Evolutionary conservation across 2,797 vertebrate genomes (phyloP).

Genomic region (Rhabdomys pumilio): DNA sequence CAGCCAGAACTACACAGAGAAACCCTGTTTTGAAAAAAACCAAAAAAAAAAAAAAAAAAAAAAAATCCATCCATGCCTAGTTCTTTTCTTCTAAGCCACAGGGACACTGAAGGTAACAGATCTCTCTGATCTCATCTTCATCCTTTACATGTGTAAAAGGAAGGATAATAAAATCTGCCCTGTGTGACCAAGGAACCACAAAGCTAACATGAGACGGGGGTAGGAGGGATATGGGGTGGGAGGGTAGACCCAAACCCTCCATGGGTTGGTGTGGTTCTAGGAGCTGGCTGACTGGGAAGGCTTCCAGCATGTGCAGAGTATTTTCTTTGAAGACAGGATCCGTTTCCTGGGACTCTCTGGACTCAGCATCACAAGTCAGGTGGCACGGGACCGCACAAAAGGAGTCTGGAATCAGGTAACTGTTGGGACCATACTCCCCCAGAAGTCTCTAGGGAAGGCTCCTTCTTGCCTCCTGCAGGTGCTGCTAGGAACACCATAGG

Average conservation of each 20-base stretch:
- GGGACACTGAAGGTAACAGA: neutral
- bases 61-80: neutral
- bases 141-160: neutral
- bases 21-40: too few species aligned
- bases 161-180: neutral
- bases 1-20: too few species aligned
- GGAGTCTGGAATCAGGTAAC: neutral
- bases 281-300: neutral
- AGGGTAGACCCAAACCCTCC: neutral
- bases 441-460: neutral
- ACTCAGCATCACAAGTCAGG: neutral
- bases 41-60: too few species aligned
- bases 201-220: neutral
- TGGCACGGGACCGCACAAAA: neutral
- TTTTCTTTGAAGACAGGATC: neutral
- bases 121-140: conserved; percentile 17
- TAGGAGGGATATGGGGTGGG: neutral
- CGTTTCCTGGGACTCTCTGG: neutral
- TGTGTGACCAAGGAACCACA: neutral
- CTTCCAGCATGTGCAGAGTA: neutral
- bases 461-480: neutral
- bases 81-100: neutral
- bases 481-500: neutral
- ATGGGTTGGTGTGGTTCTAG: neutral
- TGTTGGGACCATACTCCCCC: neutral